These are phyloP conservation scores for Diachasmimorpha longicaudata DNA, from an alignment of 1,140 invertebrate genomes.

Conservation along the genomic window DNA sequence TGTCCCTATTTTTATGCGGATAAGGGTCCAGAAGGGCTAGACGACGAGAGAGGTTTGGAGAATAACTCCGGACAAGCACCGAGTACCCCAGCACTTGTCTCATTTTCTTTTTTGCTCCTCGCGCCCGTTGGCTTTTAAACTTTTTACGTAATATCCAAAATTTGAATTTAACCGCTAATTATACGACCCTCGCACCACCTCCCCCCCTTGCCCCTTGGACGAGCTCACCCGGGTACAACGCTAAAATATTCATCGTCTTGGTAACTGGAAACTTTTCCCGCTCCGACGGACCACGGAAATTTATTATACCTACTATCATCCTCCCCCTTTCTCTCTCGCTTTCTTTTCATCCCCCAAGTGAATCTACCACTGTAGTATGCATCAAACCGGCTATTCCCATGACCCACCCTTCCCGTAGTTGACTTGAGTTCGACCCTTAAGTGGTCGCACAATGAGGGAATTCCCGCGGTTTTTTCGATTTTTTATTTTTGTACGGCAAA, in stretches of 20 bases:
- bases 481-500: too few relatives aligned
- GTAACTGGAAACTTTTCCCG: conserved; percentile 53
- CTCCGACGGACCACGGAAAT: conserved; percentile 40
- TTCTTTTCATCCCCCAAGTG: conserved; percentile 4
- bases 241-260: conserved; percentile 58
- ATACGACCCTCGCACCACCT: conserved; percentile 38
- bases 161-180: conserved; percentile 60
- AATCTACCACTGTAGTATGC: conserved; percentile 6
- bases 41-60: background rate
- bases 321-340: background rate
- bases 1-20: background rate
- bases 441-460: background rate
- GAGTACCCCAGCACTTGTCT: conserved; percentile 1
- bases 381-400: background rate
- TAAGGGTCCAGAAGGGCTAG: conserved; percentile 5
- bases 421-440: background rate
- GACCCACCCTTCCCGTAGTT: background rate
- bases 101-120: conserved; percentile 2
- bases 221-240: conserved; percentile 32
- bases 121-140: conserved; percentile 30
- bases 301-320: conserved; percentile 41
- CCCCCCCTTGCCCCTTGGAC: background rate
- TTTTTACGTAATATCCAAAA: conserved; percentile 56
- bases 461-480: background rate
- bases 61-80: background rate